Conservation (phyloP, 1,140 invertebrate species). For the Cepaea nemoralis region DNA sequence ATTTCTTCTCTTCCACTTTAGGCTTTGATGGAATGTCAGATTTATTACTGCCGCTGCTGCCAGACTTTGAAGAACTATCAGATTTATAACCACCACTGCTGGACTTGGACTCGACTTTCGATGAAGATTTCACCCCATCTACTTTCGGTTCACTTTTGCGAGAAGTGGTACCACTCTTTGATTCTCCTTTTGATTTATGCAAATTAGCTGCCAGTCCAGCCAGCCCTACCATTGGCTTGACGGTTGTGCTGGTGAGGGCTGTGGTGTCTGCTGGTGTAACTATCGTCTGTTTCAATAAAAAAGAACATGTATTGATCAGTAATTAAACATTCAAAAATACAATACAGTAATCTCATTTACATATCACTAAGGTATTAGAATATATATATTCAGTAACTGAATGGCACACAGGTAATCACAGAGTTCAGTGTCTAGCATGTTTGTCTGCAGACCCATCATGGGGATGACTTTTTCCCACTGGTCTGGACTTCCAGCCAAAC, state of each 20-base stretch:
- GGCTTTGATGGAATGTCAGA: not conserved
- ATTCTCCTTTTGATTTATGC: conserved; percentile 53
- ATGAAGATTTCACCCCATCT: conserved; percentile 41
- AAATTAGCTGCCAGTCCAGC: conserved; percentile 72
- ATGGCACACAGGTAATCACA: too few species aligned
- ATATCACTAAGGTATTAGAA: too few species aligned
- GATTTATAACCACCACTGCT: conserved; percentile 36
- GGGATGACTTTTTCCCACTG: too few species aligned
- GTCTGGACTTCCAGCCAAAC: too few species aligned
- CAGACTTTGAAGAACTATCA: conserved; percentile 38
- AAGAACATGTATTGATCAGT: too few species aligned
- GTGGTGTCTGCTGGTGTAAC: conserved; percentile 38
- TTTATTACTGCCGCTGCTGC: not conserved
- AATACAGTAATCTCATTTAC: too few species aligned
- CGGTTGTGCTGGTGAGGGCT: conserved; percentile 33
- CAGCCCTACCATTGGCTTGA: conserved; percentile 70
- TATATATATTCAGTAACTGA: too few species aligned
- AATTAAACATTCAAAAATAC: not conserved
- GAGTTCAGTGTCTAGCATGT: too few species aligned
- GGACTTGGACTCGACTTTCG: conserved; percentile 39
- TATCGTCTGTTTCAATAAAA: conserved; percentile 14
- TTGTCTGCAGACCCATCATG: too few species aligned
- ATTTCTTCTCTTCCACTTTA: not conserved
- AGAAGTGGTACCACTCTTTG: conserved; percentile 53
- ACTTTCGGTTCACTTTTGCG: conserved; percentile 48